phyloP scores from a whole-genome alignment of 2,888 invertebrate species.

The Adelognathus sp. region DNA sequence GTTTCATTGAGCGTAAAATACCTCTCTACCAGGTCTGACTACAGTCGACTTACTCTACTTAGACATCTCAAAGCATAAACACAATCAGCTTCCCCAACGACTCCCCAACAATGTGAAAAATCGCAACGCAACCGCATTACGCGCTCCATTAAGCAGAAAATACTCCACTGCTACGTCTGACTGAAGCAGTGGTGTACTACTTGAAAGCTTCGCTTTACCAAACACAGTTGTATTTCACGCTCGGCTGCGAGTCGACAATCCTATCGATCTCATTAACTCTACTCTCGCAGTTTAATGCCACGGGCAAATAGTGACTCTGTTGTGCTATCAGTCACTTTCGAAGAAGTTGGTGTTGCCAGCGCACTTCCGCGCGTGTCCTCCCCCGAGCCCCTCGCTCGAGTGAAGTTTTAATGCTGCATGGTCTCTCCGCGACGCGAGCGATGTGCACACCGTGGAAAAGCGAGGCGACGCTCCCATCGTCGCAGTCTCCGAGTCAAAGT shows the following conservation, averaged over 20 bases:
- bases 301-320: constrained; percentile 10
- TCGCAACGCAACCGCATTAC: background rate
- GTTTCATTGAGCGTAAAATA: background rate
- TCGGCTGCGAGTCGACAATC: constrained; percentile 8
- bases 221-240: background rate
- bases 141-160: too few relatives aligned
- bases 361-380: background rate
- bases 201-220: constrained; percentile 19
- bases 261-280: constrained; percentile 25
- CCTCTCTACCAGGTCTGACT: background rate
- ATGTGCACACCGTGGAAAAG: constrained; percentile 20
- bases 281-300: background rate
- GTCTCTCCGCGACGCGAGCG: background rate
- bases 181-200: constrained; percentile 29
- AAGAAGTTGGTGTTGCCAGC: background rate
- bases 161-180: constrained; percentile 12
- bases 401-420: constrained; percentile 24
- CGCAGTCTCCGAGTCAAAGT: constrained; percentile 23
- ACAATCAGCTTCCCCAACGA: too few relatives aligned
- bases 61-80: too few relatives aligned
- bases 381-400: constrained; percentile 3
- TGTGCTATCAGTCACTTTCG: constrained; percentile 14
- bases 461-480: background rate
- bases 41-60: too few relatives aligned
- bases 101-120: too few relatives aligned